A percentile compares a stretch with the other conserved stretches of the same genome.
These are phyloP conservation scores for Neoascia interrupta DNA, from an alignment of 2,888 invertebrate species.

Conservation along the genomic window DNA sequence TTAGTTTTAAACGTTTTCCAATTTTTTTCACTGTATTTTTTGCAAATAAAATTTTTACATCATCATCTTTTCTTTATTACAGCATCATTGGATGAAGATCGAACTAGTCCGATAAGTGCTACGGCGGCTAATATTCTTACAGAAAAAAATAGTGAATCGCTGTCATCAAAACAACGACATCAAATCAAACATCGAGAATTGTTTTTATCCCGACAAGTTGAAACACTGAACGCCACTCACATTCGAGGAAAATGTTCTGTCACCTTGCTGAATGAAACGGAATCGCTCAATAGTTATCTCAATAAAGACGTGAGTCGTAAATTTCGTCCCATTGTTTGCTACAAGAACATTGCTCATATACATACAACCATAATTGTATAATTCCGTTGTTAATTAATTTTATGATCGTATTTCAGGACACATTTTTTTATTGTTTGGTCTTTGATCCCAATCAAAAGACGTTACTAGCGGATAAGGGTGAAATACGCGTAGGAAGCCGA, in stretches of 20 bases:
- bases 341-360: too few species aligned
- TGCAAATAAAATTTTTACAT: too few species aligned
- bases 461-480: constrained; percentile 98
- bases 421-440: constrained; percentile 99
- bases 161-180: constrained; percentile 93
- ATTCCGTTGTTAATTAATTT: constrained; percentile 12
- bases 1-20: too few species aligned
- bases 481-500: constrained; percentile 94
- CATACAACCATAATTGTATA: too few species aligned
- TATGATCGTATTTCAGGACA: constrained; percentile 85
- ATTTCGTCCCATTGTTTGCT: constrained; percentile 70
- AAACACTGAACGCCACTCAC: constrained; percentile 98
- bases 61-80: constrained; percentile 65
- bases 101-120: constrained; percentile 78
- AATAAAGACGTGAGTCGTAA: constrained; percentile 92
- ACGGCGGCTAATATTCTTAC: constrained; percentile 62
- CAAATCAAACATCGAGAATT: constrained; percentile 98
- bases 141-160: constrained; percentile 82
- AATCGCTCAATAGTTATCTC: constrained; percentile 96
- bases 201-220: constrained; percentile 98
- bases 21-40: too few species aligned
- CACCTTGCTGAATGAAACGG: constrained; percentile 98
- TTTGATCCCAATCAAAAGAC: constrained; percentile 99
- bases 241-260: constrained; percentile 99
- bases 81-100: constrained; percentile 87